Base-by-base conservation (phyloP, 2,113 vertebrate species). In the Chaetodon trifascialis region DNA sequence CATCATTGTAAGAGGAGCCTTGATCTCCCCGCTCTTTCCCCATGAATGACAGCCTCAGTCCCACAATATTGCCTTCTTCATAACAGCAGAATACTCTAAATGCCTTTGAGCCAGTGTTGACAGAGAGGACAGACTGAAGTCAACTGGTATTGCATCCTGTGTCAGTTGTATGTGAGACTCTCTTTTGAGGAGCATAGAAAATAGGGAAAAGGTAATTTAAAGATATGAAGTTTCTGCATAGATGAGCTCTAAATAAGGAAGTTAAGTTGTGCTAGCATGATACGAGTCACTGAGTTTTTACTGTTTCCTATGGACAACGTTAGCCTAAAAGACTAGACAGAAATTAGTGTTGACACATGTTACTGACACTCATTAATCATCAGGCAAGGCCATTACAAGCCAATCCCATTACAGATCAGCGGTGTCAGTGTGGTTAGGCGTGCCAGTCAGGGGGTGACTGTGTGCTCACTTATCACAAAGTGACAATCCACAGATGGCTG, bases 361-460 rank as follows among this genome's bases (percentile, higher is more conserved):
- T 80, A 71, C 84, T 84, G 87, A 73, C 65, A 10, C 30, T 51
- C 78, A 86, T 91, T 88, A 66, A 87, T 91, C 84, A 91, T 71
- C 25, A 0, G 71, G 38, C 15, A 0, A 67, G 0, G 79, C 84
- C 71, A 85, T 93, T 92, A 86, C 10, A 7, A 83, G 71, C 54
- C 70, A 73, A 84, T 91, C 73, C 21, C 46, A 76, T 86, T 79
- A 77, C 62, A 82, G 86, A 82, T 75, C 75, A 70, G 62, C 30
- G 15, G 64, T 63, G 85, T 80, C 54, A 17, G 52, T 0, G 23
- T 55, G 70, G 68, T 82, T 10, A 15, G 64, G 40, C 11, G 12
- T 19, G 79, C n/a, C 10, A 82, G 88, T 79, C 85, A 23, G 58
- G 60, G 15, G 84, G 75, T 91, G 79, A 65, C 56, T 44, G 17